A percentile compares a stretch with the other conserved stretches of the same genome.
Conservation (phyloP, 2,888 invertebrate species). For the Hartigia nigra region DNA sequence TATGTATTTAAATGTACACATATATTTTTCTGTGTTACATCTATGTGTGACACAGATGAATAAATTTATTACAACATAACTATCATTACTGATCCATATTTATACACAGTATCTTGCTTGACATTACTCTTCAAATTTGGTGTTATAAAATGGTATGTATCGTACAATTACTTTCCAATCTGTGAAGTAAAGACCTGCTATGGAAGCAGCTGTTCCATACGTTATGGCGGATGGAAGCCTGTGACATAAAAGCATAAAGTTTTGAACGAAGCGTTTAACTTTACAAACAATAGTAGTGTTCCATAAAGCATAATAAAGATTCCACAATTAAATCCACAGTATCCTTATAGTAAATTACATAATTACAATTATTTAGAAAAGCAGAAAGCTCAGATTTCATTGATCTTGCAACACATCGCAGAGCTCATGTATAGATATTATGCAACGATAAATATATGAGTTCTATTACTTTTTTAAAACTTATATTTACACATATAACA, state of each 20-base stretch:
- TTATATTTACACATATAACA: too few relatives aligned
- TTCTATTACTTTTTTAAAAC: too few relatives aligned
- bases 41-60: not conserved
- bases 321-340: too few relatives aligned
- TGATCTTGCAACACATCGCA: too few relatives aligned
- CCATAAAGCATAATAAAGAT: too few relatives aligned
- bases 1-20: constrained; percentile 5
- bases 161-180: constrained; percentile 82
- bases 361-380: too few relatives aligned
- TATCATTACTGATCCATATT: not conserved
- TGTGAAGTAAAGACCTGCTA: constrained; percentile 76
- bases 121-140: constrained; percentile 70
- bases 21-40: not conserved
- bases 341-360: too few relatives aligned
- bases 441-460: too few relatives aligned
- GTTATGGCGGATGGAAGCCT: constrained; percentile 72
- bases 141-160: constrained; percentile 80
- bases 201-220: constrained; percentile 76
- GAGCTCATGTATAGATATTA: too few relatives aligned
- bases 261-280: too few relatives aligned
- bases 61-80: not conserved
- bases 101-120: constrained; percentile 7
- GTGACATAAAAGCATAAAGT: constrained; percentile 26
- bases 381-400: too few relatives aligned
- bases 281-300: too few relatives aligned